These are phyloP conservation scores for Gerosis bhagava DNA, from an alignment of 2,888 invertebrate genomes.

Conservation along the genomic window DNA sequence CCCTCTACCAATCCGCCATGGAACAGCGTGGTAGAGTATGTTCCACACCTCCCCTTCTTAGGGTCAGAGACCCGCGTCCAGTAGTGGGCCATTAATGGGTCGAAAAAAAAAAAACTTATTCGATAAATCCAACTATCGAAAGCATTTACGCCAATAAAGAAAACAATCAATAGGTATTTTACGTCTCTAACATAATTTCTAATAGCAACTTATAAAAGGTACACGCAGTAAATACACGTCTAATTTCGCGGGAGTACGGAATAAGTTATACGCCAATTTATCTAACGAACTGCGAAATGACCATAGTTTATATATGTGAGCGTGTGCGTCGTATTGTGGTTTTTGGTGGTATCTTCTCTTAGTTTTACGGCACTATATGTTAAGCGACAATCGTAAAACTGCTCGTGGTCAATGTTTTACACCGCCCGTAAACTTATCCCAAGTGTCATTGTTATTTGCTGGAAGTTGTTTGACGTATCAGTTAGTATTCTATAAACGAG, in stretches of 20 bases:
- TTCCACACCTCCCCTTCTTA: no score
- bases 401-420: slow-evolving; percentile 67
- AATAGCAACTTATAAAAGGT: slow-evolving; percentile 31
- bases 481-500: no score
- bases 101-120: no score
- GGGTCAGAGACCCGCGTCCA: no score
- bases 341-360: slow-evolving; percentile 53
- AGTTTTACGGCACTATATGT: slow-evolving; percentile 71
- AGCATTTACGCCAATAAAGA: no score
- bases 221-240: slow-evolving; percentile 25
- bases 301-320: slow-evolving; percentile 57
- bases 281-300: slow-evolving; percentile 66
- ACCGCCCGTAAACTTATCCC: slow-evolving; percentile 57
- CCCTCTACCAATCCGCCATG: no score
- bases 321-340: slow-evolving; percentile 40
- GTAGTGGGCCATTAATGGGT: no score
- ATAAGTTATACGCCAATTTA: slow-evolving; percentile 60
- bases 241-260: slow-evolving; percentile 28
- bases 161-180: no score
- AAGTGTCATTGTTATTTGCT: slow-evolving; percentile 51
- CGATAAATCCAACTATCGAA: no score
- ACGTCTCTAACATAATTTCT: slow-evolving; percentile 20
- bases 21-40: no score
- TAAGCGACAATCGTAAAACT: slow-evolving; percentile 73
- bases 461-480: slow-evolving; percentile 51